Percentiles rank a stretch among this genome's conserved stretches.
These are phyloP conservation scores for Taphrorychus bicolor DNA, from an alignment of 2,888 invertebrate genomes.

Conservation along the genomic window DNA sequence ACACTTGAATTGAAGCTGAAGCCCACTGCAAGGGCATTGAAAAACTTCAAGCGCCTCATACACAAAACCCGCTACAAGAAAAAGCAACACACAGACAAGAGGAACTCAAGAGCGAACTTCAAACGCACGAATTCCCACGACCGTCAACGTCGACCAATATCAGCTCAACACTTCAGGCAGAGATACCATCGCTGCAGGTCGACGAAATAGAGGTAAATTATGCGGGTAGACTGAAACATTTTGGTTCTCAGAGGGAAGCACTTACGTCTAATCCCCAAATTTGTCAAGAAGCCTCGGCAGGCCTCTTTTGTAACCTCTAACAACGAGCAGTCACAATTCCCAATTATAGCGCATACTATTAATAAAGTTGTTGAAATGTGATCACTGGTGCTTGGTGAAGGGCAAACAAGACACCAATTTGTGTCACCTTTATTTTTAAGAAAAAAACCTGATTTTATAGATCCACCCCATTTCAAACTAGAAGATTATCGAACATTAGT, in stretches of 20 bases:
- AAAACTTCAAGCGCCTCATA: background rate
- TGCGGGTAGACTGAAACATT: background rate
- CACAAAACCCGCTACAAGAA: background rate
- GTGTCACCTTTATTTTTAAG: background rate
- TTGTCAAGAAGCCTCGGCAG: background rate
- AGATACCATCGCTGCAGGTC: background rate
- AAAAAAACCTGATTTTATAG: background rate
- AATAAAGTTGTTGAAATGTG: too few relatives aligned
- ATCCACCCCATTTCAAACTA: background rate
- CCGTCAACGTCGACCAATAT: background rate
- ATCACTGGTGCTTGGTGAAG: too few relatives aligned
- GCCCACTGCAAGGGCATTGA: background rate
- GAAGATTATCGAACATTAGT: background rate
- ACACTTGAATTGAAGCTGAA: background rate
- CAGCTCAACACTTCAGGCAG: background rate
- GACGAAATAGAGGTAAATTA: background rate
- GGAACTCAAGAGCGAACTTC: background rate
- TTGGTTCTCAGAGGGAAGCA: background rate
- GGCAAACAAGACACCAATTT: background rate
- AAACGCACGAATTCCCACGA: too few relatives aligned
- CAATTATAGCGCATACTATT: too few relatives aligned
- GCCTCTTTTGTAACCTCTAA: background rate
- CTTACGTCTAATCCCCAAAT: background rate
- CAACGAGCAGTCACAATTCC: background rate
- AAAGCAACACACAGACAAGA: too few relatives aligned